Base-by-base conservation (phyloP, 2,113 vertebrate genomes). In the Dendrocopos noguchii region DNA sequence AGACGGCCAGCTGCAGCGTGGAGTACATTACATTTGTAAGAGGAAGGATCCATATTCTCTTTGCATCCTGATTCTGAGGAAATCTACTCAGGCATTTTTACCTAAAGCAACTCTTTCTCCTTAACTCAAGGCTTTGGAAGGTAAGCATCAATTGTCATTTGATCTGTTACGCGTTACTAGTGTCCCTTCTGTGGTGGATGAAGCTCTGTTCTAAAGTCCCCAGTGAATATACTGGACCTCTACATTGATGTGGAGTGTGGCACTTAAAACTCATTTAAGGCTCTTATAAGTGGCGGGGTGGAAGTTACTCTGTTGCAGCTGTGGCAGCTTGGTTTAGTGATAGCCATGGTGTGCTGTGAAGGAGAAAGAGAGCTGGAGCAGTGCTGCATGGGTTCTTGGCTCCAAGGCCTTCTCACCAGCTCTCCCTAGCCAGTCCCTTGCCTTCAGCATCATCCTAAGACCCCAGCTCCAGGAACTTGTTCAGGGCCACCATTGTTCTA, bases 61-160 rank as follows among this genome's bases (percentile, higher is more conserved):
- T 88, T 72, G 21, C 29, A 22, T 72, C 31, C 53, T 14, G 4
- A 47, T 88, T 80, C 66, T 73, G 67, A 87, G 39, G 78, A 79
- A 74, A 61, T 47, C 22, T 67, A 28, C 53, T 64, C 14, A 39
- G 25, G 25, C 11, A 3, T 84, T 94, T 93, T 81, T 14, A 53
- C 9, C 12, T 66, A 77, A 83, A 77, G 56, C 28, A 77, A 7
- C 16, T 66, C 24, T 34, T 91, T 77, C 22, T 67, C 6, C 0
- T 46, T 78, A 78, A 56, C 25, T 74, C 28, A 2, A 19, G 17
- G 25, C 29, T 83, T 88, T 28, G 21, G 47, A 95, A 82, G 75
- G 84, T 92, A 90, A 92, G 75, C 25, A 57, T 50, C 12, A 33
- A 18, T 31, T 93, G 67, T 59, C 4, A 4, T 91, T 74, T 80